A percentile compares a stretch with the other conserved stretches of the same genome.
Conservation (phyloP, 2,113 vertebrate species). For the Cromileptes altivelis region DNA sequence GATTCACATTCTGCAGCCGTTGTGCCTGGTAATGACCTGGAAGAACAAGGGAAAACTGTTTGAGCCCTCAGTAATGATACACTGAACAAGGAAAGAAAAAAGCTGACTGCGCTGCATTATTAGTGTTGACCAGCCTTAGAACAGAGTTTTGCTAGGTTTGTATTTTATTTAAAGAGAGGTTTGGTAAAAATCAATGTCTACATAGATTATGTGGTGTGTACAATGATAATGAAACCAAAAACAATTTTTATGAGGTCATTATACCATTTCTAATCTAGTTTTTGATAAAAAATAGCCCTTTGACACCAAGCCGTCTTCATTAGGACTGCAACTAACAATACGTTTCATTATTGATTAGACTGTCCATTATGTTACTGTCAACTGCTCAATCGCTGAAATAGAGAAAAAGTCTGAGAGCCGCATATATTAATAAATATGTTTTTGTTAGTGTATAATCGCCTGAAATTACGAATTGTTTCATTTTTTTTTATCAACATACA, state of each 20-base stretch:
- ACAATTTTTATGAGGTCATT: neutral
- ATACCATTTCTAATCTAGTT: neutral
- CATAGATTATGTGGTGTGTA: neutral
- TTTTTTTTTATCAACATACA: too few relatives aligned
- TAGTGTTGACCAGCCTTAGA: neutral
- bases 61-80: neutral
- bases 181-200: neutral
- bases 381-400: neutral
- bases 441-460: too few relatives aligned
- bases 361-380: neutral
- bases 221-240: neutral
- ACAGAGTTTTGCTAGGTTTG: neutral
- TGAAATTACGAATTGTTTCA: too few relatives aligned
- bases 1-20: conserved; percentile 95
- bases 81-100: neutral
- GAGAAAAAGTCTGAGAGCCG: neutral
- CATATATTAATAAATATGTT: too few relatives aligned
- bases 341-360: neutral
- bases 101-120: neutral
- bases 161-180: neutral
- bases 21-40: conserved; percentile 93
- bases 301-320: too few relatives aligned
- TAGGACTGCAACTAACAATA: neutral
- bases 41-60: conserved; percentile 26
- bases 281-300: neutral